Percentiles rank a stretch among this genome's conserved stretches.
Conservation (phyloP, 2,113 vertebrate species). For the Cephalophus harveyi region DNA sequence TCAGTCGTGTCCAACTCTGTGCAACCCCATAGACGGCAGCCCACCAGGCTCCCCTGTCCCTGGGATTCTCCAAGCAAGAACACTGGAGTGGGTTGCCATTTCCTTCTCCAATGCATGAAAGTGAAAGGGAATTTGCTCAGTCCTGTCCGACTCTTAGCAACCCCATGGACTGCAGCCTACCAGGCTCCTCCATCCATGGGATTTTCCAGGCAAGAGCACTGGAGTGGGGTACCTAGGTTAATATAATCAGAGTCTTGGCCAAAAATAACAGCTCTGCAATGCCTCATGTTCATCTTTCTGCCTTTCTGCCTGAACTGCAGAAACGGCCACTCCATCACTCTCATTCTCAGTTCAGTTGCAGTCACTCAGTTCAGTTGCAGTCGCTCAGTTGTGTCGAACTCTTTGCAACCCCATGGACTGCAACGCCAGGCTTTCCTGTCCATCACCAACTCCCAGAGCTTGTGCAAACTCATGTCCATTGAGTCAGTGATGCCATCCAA, state of each 20-base stretch:
- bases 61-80: neutral
- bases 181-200: neutral
- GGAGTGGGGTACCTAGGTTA: neutral
- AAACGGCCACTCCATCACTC: neutral
- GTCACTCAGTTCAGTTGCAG: neutral
- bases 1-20: neutral
- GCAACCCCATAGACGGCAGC: rapidly evolving
- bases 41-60: rapidly evolving
- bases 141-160: neutral
- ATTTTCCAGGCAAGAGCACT: neutral
- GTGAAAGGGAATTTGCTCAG: neutral
- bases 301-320: neutral
- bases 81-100: neutral
- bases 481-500: neutral
- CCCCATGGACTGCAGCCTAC: neutral
- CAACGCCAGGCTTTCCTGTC: neutral
- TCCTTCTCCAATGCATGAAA: neutral
- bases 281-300: neutral
- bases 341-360: neutral
- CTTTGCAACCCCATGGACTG: neutral
- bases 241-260: neutral
- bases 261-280: neutral
- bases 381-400: neutral
- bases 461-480: rapidly evolving
- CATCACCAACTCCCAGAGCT: neutral